Evolutionary conservation across 2,888 invertebrate genomes (phyloP).

Genomic region (Lycocerus yunnanus): DNA sequence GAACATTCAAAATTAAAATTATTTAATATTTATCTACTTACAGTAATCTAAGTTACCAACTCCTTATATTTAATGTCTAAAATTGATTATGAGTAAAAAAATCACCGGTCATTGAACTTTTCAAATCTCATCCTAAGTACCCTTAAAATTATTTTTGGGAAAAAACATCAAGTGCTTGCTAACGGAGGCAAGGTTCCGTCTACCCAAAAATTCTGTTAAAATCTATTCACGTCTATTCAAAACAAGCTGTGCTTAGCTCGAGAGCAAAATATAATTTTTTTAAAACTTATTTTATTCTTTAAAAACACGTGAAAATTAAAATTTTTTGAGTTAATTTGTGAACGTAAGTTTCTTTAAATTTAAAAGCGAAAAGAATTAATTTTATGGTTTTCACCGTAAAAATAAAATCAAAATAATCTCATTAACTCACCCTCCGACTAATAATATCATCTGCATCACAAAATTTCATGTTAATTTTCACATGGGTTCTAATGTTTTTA

Average conservation of each 20-base stretch:
- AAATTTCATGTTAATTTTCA: constrained; percentile 31
- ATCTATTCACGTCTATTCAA: no score
- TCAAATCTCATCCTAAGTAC: neutral
- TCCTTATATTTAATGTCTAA: no score
- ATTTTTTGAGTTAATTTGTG: no score
- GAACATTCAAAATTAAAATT: neutral
- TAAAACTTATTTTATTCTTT: no score
- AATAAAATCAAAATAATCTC: neutral
- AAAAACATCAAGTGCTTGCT: neutral
- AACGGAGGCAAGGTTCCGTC: neutral
- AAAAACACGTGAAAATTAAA: no score
- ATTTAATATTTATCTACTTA: neutral
- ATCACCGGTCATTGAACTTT: neutral
- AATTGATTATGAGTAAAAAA: neutral
- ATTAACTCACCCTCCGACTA: constrained; percentile 58
- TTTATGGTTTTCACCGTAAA: neutral
- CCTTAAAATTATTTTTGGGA: no score
- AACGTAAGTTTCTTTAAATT: neutral
- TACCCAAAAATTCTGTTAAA: no score
- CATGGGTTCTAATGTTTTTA: neutral
- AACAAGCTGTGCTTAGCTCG: no score
- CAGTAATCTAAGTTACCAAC: neutral
- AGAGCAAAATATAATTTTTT: no score
- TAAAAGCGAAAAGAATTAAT: neutral
- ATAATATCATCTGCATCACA: constrained; percentile 62